phyloP scores from a whole-genome alignment of 2,113 vertebrate species.

The Tupaia tana region DNA sequence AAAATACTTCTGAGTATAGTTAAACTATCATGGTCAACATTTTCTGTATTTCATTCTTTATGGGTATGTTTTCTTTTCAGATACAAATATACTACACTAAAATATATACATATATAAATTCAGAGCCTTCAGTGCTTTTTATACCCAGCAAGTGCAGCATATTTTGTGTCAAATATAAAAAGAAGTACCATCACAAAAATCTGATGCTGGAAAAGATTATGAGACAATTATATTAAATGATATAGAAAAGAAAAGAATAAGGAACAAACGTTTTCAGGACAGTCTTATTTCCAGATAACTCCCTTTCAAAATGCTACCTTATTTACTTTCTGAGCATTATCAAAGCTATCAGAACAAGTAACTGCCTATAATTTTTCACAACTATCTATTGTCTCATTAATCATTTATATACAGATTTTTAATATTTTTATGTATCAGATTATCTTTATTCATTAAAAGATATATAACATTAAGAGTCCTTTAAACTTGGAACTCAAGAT shows the following conservation, averaged over 20 bases:
- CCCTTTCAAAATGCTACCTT: not conserved
- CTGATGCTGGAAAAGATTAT: not conserved
- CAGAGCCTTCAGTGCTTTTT: not conserved
- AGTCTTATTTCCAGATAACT: not conserved
- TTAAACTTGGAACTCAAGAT: not conserved
- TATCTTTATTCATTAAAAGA: not conserved
- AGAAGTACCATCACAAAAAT: slow-evolving; percentile 28
- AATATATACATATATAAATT: not conserved
- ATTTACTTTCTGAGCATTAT: not conserved
- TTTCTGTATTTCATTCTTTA: not conserved
- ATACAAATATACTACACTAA: not conserved
- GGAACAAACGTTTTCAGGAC: not conserved
- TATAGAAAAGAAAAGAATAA: not conserved
- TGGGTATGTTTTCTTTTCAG: not conserved
- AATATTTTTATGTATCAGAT: not conserved
- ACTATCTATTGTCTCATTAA: not conserved
- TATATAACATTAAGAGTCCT: not conserved
- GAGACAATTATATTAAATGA: not conserved
- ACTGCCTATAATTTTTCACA: not conserved
- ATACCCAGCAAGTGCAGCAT: not conserved
- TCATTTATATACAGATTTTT: not conserved
- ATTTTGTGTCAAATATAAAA: slow-evolving; percentile 33
- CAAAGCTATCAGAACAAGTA: not conserved
- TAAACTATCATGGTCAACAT: slow-evolving; percentile 10
- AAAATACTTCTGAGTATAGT: not conserved